Conservation (phyloP, 2,113 vertebrate genomes). For the Neoarius graeffei region DNA sequence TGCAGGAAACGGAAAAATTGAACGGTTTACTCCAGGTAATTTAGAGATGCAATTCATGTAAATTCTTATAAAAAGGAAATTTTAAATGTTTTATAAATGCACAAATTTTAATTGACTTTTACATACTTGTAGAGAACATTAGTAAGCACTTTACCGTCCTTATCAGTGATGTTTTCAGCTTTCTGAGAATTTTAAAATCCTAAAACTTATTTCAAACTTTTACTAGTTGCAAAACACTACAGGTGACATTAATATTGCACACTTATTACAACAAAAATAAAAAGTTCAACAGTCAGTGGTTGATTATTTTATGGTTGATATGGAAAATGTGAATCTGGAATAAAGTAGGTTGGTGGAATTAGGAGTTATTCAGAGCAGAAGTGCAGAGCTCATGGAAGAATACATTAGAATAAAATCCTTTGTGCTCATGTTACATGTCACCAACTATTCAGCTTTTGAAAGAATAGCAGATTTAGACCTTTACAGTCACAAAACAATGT, state of each 20-base stretch:
- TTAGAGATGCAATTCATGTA: not conserved
- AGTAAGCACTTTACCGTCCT: not conserved
- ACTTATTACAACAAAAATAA: not conserved
- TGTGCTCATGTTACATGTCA: not conserved
- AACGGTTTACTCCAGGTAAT: not conserved
- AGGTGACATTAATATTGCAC: too few relatives aligned
- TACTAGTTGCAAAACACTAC: not conserved
- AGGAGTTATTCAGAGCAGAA: not conserved
- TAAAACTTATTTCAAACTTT: not conserved
- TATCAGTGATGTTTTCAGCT: not conserved
- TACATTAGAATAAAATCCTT: not conserved
- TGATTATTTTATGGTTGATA: not conserved
- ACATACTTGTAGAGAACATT: not conserved
- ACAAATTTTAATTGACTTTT: not conserved
- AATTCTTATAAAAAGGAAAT: not conserved
- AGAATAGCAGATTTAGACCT: constrained; percentile 6
- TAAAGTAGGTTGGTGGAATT: not conserved
- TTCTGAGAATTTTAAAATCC: not conserved
- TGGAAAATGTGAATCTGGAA: not conserved
- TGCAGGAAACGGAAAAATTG: not conserved
- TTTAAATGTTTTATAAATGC: not conserved
- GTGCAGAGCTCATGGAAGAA: not conserved
- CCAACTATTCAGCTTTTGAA: not conserved
- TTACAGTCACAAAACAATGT: not conserved
- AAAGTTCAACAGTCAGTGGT: not conserved